Evolutionary conservation across 1,140 invertebrate species (phyloP).

Genomic region (Sitophilus oryzae): DNA sequence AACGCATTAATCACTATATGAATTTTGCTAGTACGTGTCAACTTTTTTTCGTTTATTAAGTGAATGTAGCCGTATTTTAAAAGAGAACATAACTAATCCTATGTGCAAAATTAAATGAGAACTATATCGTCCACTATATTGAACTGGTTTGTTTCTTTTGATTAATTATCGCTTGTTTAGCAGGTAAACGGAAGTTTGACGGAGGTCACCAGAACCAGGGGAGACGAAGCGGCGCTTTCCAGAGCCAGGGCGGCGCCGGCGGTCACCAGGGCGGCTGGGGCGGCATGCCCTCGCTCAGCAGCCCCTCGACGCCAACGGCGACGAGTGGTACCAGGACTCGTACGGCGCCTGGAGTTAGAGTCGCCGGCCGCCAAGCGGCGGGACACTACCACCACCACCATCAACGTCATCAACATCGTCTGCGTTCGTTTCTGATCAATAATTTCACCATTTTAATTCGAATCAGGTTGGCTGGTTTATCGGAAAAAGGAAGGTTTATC

Average conservation of each 20-base stretch:
- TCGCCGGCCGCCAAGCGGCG: slow-evolving; percentile 35
- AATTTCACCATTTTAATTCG: background rate
- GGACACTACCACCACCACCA: slow-evolving; percentile 16
- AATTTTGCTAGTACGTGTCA: no score
- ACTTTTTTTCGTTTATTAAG: no score
- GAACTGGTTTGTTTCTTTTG: no score
- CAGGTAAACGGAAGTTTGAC: slow-evolving; percentile 94
- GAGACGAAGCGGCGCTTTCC: slow-evolving; percentile 89
- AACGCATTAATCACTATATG: no score
- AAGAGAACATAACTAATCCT: no score
- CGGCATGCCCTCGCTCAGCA: slow-evolving; percentile 71
- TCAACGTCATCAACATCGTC: slow-evolving; percentile 21
- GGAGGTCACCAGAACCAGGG: slow-evolving; percentile 93
- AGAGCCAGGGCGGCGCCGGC: slow-evolving; percentile 69
- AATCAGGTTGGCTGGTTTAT: no score
- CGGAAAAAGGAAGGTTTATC: no score
- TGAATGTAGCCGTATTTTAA: no score
- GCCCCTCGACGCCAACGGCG: slow-evolving; percentile 57
- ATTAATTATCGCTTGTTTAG: no score
- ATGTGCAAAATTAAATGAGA: no score
- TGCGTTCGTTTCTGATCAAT: slow-evolving; percentile 9
- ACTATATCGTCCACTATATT: no score
- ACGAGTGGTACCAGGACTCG: slow-evolving; percentile 71
- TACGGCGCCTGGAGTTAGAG: slow-evolving; percentile 66
- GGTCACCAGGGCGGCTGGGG: slow-evolving; percentile 70